Percentiles rank a stretch among this genome's conserved stretches.
These are phyloP conservation scores for Lamellibrachia satsuma DNA, from an alignment of 2,888 invertebrate genomes.

Conservation along the genomic window DNA sequence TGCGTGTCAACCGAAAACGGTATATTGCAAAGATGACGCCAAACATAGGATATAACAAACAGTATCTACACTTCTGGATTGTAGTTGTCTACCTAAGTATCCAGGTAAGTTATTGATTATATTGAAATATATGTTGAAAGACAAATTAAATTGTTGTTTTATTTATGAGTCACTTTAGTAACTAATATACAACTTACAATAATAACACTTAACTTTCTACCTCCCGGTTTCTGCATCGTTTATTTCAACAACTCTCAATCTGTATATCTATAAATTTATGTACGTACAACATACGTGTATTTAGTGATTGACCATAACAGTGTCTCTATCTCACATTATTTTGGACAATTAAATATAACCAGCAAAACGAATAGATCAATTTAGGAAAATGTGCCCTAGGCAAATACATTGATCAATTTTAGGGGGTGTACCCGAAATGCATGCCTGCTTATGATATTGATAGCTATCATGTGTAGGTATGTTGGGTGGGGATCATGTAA, in stretches of 20 bases:
- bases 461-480: conserved; percentile 3
- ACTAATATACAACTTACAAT: not conserved
- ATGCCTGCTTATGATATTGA: not conserved
- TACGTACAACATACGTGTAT: not conserved
- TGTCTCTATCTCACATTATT: not conserved
- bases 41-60: not conserved
- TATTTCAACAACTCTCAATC: not conserved
- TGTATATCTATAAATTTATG: not conserved
- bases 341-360: not conserved
- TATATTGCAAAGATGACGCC: not conserved
- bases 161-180: not conserved
- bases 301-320: not conserved
- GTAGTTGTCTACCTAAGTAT: not conserved
- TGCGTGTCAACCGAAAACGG: not conserved
- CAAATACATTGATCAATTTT: not conserved
- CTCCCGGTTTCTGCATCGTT: not conserved
- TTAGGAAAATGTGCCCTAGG: not conserved
- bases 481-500: not conserved
- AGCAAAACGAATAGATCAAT: not conserved
- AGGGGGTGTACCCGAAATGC: not conserved
- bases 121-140: not conserved
- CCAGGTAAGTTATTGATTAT: not conserved
- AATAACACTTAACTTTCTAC: not conserved
- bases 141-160: not conserved
- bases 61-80: not conserved